Conservation (phyloP, 2,113 vertebrate species). For the Pseudorectes ferrugineus region DNA sequence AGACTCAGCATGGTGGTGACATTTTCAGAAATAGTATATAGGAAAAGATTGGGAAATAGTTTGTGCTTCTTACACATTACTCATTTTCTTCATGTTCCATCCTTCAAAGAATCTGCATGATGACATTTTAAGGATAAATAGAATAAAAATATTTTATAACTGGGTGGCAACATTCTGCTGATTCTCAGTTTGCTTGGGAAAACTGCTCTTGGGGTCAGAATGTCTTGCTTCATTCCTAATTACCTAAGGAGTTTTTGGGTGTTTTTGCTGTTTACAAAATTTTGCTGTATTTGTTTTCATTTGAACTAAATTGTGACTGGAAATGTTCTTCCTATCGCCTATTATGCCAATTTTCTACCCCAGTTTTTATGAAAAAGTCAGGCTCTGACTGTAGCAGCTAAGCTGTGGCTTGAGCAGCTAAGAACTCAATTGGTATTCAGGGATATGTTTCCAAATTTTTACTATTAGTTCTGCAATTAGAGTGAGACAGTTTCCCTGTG, state of each 20-base stretch:
- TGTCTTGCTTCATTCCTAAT: constrained; percentile 10
- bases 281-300: constrained; percentile 27
- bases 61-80: constrained; percentile 8
- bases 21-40: constrained; percentile 56
- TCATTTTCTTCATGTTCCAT: not conserved
- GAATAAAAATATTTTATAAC: constrained; percentile 57
- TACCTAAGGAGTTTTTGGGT: not conserved
- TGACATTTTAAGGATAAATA: constrained; percentile 57
- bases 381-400: not conserved
- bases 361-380: not conserved
- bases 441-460: not conserved
- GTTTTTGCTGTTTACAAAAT: not conserved
- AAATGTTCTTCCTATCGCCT: not conserved
- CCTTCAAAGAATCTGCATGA: constrained; percentile 4
- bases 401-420: not conserved
- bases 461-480: constrained; percentile 11
- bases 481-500: not conserved
- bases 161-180: constrained; percentile 29
- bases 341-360: not conserved
- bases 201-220: constrained; percentile 1
- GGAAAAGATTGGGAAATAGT: constrained; percentile 9
- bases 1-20: constrained; percentile 61
- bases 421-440: not conserved
- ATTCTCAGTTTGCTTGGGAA: not conserved
- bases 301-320: not conserved